Evolutionary conservation across 2,113 vertebrate species (phyloP).

Genomic region (Scytalopus superciliaris): DNA sequence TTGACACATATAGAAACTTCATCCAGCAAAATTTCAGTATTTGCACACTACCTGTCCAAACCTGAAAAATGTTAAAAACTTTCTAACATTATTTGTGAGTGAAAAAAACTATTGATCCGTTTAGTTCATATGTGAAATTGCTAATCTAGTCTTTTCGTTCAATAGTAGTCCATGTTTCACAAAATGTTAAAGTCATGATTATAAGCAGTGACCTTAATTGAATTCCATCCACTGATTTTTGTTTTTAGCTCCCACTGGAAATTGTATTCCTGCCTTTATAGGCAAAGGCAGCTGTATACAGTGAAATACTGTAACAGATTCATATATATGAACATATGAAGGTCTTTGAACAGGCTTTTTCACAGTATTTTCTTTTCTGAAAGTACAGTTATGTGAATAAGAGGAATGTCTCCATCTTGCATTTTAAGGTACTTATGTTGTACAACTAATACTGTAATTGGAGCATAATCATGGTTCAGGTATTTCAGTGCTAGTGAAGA

Average conservation of each 20-base stretch:
- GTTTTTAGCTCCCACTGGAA: not conserved
- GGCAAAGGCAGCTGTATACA: not conserved
- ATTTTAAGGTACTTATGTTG: not conserved
- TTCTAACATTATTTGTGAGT: accelerated
- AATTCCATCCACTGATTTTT: not conserved
- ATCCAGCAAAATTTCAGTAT: not conserved
- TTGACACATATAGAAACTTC: not conserved
- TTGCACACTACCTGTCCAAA: not conserved
- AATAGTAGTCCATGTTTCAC: not conserved
- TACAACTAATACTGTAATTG: not conserved
- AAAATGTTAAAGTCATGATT: not conserved
- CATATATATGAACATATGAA: not conserved
- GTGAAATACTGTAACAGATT: not conserved
- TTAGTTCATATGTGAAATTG: not conserved
- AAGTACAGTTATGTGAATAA: not conserved
- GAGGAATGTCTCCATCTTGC: not conserved
- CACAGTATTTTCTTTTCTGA: not conserved
- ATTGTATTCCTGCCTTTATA: not conserved
- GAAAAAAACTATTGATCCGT: not conserved
- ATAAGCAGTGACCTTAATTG: not conserved
- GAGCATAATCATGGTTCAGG: not conserved
- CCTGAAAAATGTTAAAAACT: not conserved
- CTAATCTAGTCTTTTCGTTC: not conserved
- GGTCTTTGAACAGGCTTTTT: not conserved
- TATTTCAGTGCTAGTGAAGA: not conserved